Evolutionary conservation across 2,797 vertebrate species (phyloP), one percentile per base, ranked within the genome.

Genomic region (Spatula versicolor): DNA sequence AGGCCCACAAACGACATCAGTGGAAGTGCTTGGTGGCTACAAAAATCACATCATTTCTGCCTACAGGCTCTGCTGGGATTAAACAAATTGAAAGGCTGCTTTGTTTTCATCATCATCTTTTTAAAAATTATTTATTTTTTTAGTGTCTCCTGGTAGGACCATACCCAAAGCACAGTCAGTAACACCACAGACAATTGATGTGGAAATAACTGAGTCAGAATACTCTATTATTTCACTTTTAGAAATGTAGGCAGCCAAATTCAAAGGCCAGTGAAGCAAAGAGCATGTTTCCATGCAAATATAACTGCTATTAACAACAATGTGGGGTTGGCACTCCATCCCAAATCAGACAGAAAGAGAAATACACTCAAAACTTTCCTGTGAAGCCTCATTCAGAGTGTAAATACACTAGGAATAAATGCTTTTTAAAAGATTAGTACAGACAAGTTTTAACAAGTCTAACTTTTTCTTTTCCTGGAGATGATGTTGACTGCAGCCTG

Each of bases 261-360:
- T 0, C 3, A 7, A 84, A 79, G 22, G 39, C 3, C 7, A 1
- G 14, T 87, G 48, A 85, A 86, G 76, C 12, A 72, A 87, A 88
- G 45, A 0, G 0, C 12, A 21, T 0, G 3, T 46, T 67, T 56
- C 58, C 30, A 31, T 71, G n/a, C 75, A 88, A 79, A 90, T 56
- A 9, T 28, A 76, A 71, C 46, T 15, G 35, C 30, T 22, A 30
- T 69, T 86, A 64, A 85, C 79, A 68, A 30, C 33, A 67, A 13
- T 9, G 2, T 1, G 11, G 0, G 0, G 6, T 18, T n/a, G 3
- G 2, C 0, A 2, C 25, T 68, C 41, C 41, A 46, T 50, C 78
- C 54, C 45, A 75, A 26, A 90, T 55, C 79, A 52, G 43, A 59
- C 39, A 55, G 50, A 41, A 75, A 72, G 37, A 78, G 30, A 83